Percentiles rank a stretch among this genome's conserved stretches.
These are phyloP conservation scores for Bradypodion pumilum DNA, from an alignment of 2,797 vertebrate species.

Conservation along the genomic window DNA sequence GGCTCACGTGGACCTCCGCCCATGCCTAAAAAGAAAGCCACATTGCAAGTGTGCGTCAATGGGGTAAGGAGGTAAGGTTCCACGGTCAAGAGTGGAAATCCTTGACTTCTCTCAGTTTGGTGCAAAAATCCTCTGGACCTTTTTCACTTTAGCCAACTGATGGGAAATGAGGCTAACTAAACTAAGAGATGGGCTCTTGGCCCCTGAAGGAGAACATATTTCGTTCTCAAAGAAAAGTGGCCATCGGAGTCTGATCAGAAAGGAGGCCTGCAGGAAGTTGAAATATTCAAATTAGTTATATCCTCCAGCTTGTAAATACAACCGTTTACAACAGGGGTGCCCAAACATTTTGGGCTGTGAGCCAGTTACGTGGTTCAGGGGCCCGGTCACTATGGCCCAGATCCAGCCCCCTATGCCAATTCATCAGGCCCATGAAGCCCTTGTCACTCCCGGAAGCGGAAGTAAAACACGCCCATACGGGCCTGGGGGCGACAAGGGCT, in stretches of 20 bases:
- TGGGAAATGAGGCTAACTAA: not conserved
- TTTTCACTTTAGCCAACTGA: no score
- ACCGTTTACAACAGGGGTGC: no score
- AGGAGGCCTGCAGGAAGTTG: not conserved
- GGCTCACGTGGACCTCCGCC: conserved; percentile 85
- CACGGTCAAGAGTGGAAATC: not conserved
- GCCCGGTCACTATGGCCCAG: no score
- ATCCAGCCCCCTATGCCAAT: no score
- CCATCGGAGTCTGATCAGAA: not conserved
- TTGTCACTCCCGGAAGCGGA: no score
- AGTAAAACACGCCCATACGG: no score
- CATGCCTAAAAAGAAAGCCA: conserved; percentile 82
- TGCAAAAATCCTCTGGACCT: not conserved
- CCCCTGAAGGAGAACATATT: not conserved
- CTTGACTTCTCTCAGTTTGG: not conserved
- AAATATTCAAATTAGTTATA: not conserved
- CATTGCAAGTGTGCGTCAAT: conserved; percentile 60
- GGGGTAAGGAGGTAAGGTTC: conserved; percentile 42
- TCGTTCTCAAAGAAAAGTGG: not conserved
- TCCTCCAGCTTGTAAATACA: no score
- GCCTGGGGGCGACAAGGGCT: no score
- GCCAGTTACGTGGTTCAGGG: no score
- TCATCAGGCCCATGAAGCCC: no score
- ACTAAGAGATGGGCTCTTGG: not conserved
- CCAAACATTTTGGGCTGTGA: no score